Base-by-base conservation (phyloP, 2,888 invertebrate species). In the Amaurobius ferox region DNA sequence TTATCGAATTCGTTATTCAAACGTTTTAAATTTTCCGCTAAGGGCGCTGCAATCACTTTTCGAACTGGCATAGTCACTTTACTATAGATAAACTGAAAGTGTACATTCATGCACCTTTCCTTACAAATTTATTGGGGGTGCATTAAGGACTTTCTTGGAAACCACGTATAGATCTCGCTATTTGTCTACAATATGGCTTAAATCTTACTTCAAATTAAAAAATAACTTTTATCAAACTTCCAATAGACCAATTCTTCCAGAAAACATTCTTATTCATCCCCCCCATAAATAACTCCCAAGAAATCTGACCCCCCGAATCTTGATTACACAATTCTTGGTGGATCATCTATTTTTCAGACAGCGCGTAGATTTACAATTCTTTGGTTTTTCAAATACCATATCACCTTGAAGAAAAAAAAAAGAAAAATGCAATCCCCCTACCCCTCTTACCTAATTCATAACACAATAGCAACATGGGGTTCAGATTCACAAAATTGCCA, bases 401-500 rank as follows among this genome's bases (percentile, higher is more conserved):
- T 44, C 44, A 44, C 44, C 16, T 16, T 44, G 6, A 16, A 5
- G 35, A 9, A 44, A 44, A 44, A 44, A 44, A 11, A 44, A 16
- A 44, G 6, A 16, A 16, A 16, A 2, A 35, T 9, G 9, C 2
- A 16, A 16, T 11, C 23, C 55, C 6, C n/a, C n/a, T 9, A 1
- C 23, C 23, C 55, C 19, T 11, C 23, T 23, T 55, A 55, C 55
- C 55, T 55, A 77, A 77, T 78, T 85, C 83, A 72, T 66, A 72
- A 61, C 73, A 73, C 72, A 30, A 44, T 66, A 61, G 64, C 64
- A 26, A 67, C 61, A 72, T 61, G 70, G 32, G 44, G 29, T 74
- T 74, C 48, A 44, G 64, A 72, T 66, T 71, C 81, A 19, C 77
- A 61, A 77, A 77, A 85, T 85, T 85, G 77, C 76, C 77, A 67